Evolutionary conservation across 2,113 vertebrate genomes (phyloP).

Genomic region (Emberiza fucata): DNA sequence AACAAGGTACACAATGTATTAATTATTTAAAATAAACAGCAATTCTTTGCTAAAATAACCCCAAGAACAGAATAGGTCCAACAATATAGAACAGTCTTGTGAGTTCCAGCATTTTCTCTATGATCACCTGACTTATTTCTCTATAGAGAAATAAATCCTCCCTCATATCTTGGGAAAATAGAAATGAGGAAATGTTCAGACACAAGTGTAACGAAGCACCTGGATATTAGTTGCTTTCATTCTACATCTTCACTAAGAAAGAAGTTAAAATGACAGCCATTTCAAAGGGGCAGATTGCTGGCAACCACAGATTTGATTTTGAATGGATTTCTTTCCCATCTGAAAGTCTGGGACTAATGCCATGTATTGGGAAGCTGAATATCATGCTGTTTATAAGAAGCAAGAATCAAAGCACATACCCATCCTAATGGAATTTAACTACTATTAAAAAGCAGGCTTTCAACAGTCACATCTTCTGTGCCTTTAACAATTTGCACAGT

Average conservation of each 20-base stretch:
- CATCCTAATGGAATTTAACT: background rate
- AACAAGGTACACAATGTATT: background rate
- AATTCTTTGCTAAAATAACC: background rate
- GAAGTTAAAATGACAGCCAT: background rate
- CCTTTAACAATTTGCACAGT: background rate
- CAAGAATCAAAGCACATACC: background rate
- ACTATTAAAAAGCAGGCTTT: background rate
- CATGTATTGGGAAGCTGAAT: background rate
- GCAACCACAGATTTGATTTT: background rate
- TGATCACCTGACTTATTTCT: background rate
- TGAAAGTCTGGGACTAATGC: background rate
- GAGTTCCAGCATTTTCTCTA: background rate
- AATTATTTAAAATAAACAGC: background rate
- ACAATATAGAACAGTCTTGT: background rate
- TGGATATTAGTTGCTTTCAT: background rate
- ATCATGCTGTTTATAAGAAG: background rate
- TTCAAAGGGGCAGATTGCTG: background rate
- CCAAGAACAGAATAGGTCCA: background rate
- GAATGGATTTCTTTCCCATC: background rate
- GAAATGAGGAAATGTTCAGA: background rate
- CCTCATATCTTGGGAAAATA: background rate
- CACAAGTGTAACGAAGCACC: background rate
- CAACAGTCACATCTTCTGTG: background rate
- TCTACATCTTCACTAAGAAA: background rate
- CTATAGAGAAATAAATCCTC: background rate